phyloP scores from a whole-genome alignment of 2,113 vertebrate genomes.

The Argyrosomus japonicus region DNA sequence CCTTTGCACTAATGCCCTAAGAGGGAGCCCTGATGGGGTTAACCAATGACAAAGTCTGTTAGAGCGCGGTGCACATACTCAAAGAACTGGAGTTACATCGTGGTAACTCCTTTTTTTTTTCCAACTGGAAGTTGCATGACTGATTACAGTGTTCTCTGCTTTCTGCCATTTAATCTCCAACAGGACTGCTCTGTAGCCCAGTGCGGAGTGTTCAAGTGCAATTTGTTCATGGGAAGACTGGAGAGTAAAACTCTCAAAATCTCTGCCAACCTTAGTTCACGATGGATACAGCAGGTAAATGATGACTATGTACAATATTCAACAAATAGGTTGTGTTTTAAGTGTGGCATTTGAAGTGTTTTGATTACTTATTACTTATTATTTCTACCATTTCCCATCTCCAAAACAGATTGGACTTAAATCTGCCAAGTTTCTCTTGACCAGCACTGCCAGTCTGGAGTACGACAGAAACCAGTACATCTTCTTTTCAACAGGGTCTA shows the following conservation, averaged over 20 bases:
- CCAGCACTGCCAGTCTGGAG: slow-evolving; percentile 80
- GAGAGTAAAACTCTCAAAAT: slow-evolving; percentile 74
- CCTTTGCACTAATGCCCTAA: too few relatives aligned
- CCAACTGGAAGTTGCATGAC: not conserved
- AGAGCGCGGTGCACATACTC: too few relatives aligned
- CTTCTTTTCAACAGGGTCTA: slow-evolving; percentile 72
- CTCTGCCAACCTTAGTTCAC: slow-evolving; percentile 82
- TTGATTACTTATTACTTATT: not conserved
- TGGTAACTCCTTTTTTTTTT: too few relatives aligned
- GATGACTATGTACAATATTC: not conserved
- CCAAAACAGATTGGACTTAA: slow-evolving; percentile 68
- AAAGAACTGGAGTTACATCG: too few relatives aligned
- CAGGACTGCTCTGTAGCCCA: slow-evolving; percentile 85
- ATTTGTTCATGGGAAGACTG: slow-evolving; percentile 51
- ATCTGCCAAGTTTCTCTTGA: slow-evolving; percentile 70
- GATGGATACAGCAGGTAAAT: slow-evolving; percentile 85
- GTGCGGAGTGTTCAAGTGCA: slow-evolving; percentile 82
- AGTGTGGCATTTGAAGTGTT: not conserved
- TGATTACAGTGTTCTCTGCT: not conserved
- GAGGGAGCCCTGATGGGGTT: too few relatives aligned
- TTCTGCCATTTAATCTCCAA: not conserved
- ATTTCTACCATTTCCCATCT: not conserved
- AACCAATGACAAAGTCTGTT: too few relatives aligned
- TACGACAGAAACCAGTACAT: slow-evolving; percentile 79
- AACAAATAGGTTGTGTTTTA: not conserved